Evolutionary conservation across 2,797 vertebrate genomes (phyloP).

Genomic region (Macrochelys suwanniensis): DNA sequence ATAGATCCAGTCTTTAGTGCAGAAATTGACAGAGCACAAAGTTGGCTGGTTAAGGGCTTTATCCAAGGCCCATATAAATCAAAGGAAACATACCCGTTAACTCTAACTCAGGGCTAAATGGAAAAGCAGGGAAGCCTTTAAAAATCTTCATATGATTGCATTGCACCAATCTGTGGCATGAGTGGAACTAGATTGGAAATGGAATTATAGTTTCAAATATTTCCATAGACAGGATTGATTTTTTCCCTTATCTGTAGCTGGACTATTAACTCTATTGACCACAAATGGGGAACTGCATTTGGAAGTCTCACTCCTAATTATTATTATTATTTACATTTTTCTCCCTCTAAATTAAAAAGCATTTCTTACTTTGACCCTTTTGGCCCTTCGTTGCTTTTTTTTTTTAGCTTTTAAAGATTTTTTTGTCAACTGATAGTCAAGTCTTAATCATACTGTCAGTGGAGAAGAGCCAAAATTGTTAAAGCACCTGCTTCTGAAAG

Average conservation of each 20-base stretch:
- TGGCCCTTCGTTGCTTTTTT: fast-evolving
- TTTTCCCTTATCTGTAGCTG: fast-evolving
- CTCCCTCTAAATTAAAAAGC: background rate
- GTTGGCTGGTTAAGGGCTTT: background rate
- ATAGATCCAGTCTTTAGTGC: background rate
- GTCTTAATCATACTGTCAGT: background rate
- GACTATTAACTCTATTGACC: background rate
- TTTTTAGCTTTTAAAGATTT: background rate
- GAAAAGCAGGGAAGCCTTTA: fast-evolving
- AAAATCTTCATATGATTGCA: background rate
- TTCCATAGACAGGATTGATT: fast-evolving
- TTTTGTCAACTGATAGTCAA: background rate
- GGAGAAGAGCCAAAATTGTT: fast-evolving
- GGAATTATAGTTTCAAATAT: background rate
- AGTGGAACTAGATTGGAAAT: background rate
- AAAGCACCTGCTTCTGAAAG: background rate
- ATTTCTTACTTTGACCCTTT: background rate
- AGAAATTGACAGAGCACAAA: background rate
- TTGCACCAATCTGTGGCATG: background rate
- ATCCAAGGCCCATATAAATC: background rate
- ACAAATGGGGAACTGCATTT: background rate
- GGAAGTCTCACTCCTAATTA: background rate
- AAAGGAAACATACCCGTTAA: background rate
- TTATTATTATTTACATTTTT: background rate
- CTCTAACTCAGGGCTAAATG: background rate